These are phyloP conservation scores for Acanthosepion lycidas DNA, from an alignment of 2,888 invertebrate species.

Conservation along the genomic window DNA sequence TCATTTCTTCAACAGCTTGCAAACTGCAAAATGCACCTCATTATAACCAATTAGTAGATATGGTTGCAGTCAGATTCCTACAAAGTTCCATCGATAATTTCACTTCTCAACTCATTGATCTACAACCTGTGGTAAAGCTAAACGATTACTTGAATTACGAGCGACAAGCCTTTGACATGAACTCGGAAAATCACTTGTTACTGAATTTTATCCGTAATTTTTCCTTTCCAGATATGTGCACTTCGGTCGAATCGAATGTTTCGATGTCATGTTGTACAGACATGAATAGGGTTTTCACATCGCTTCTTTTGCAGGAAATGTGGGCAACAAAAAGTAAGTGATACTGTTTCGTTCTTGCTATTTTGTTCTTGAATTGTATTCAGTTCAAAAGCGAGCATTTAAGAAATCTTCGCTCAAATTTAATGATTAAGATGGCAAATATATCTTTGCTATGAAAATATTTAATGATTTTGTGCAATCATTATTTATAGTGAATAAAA, in stretches of 20 bases:
- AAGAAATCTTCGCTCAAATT: no score
- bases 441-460: no score
- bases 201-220: neutral
- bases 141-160: neutral
- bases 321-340: conserved; percentile 11
- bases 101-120: neutral
- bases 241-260: neutral
- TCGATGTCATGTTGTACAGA: neutral
- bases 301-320: neutral
- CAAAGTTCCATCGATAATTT: neutral
- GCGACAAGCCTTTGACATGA: neutral
- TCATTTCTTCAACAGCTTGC: neutral
- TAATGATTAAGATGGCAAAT: no score
- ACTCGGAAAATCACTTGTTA: neutral
- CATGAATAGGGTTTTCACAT: neutral
- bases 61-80: neutral
- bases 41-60: neutral
- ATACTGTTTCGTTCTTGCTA: neutral
- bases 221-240: neutral
- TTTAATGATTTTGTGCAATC: no score
- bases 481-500: no score
- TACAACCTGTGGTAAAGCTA: neutral
- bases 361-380: no score
- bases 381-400: no score
- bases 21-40: neutral